Conservation (phyloP, 2,888 invertebrate species). For the Netelia fuscicornis region DNA sequence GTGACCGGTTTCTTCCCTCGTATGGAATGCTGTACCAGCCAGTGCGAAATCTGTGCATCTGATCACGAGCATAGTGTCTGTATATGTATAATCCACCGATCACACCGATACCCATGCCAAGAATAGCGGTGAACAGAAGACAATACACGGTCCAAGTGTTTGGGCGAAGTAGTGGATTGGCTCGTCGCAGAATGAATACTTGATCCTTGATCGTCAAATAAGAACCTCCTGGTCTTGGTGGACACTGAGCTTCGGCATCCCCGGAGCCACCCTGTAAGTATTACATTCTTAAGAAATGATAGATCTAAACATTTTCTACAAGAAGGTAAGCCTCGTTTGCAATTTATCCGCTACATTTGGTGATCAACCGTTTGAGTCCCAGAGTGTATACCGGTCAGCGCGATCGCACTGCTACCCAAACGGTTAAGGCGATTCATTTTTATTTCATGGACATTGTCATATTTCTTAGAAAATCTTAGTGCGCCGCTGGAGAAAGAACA, state of each 20-base stretch:
- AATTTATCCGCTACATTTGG: too few species aligned
- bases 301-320: slow-evolving; percentile 58
- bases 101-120: slow-evolving; percentile 89
- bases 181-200: slow-evolving; percentile 82
- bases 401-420: too few species aligned
- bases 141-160: slow-evolving; percentile 89
- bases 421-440: too few species aligned
- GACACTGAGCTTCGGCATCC: slow-evolving; percentile 85
- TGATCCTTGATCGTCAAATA: slow-evolving; percentile 77
- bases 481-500: too few species aligned
- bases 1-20: slow-evolving; percentile 78
- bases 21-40: slow-evolving; percentile 91
- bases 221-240: slow-evolving; percentile 79
- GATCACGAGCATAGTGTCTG: slow-evolving; percentile 89
- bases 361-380: too few species aligned
- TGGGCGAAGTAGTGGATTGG: slow-evolving; percentile 85
- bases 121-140: slow-evolving; percentile 89
- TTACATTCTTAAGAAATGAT: slow-evolving; percentile 68
- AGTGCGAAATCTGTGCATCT: slow-evolving; percentile 87
- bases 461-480: too few species aligned
- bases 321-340: slow-evolving; percentile 5
- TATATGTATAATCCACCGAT: slow-evolving; percentile 91
- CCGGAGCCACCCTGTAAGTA: slow-evolving; percentile 77
- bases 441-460: too few species aligned
- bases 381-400: too few species aligned